Percentiles rank a stretch among this genome's conserved stretches.
Evolutionary conservation across 2,888 invertebrate species (phyloP).

Genomic region (Sphaeridia pumilis): DNA sequence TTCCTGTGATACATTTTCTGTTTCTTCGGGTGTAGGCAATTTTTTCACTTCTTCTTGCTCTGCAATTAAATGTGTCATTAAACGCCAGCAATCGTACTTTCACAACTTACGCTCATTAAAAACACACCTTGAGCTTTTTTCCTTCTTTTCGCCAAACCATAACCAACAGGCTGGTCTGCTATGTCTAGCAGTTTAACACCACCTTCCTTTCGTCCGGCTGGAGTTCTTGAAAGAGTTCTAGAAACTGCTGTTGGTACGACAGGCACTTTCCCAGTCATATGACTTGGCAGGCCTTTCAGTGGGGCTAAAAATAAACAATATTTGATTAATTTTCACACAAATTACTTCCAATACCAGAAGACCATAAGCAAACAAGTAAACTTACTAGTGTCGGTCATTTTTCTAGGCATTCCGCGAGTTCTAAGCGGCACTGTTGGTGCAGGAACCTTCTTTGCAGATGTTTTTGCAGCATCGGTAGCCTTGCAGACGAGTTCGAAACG

Average conservation of each 20-base stretch:
- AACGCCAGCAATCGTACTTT: background rate
- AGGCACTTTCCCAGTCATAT: conserved; percentile 55
- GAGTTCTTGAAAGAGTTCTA: conserved; percentile 50
- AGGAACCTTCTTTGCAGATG: conserved; percentile 73
- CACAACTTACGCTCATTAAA: too few relatives aligned
- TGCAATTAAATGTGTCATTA: background rate
- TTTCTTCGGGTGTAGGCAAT: conserved; percentile 37
- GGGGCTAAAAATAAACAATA: conserved; percentile 54
- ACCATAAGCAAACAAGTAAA: conserved; percentile 11
- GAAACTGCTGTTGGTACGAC: conserved; percentile 41
- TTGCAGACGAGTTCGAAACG: conserved; percentile 82
- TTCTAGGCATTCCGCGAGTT: conserved; percentile 78
- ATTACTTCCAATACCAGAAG: background rate
- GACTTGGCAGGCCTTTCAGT: conserved; percentile 78
- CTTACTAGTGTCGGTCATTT: conserved; percentile 91
- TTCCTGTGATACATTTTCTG: conserved; percentile 36
- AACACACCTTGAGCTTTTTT: conserved; percentile 61
- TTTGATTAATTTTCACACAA: too few relatives aligned
- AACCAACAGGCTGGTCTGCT: conserved; percentile 77
- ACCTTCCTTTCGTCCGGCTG: conserved; percentile 65
- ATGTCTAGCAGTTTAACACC: conserved; percentile 92
- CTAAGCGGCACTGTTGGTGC: conserved; percentile 80
- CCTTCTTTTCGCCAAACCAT: conserved; percentile 73
- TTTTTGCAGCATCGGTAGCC: conserved; percentile 62
- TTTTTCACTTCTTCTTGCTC: conserved; percentile 39